Base-by-base conservation (phyloP, 1,140 invertebrate species). In the Drosophila albomicans region DNA sequence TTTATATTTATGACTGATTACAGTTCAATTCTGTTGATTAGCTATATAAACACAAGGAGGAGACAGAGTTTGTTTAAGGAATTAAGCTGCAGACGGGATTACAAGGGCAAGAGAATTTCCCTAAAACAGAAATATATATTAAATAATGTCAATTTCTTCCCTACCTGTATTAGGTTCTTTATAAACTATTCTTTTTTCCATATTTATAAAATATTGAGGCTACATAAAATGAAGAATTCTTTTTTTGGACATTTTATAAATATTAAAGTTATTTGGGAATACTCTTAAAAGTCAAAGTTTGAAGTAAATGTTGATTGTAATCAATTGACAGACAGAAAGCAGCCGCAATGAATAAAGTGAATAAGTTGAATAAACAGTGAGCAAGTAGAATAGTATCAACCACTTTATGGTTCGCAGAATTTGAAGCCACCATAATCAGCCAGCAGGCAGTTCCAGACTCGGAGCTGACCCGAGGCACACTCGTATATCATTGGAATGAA, bases 341-440 rank as follows among this genome's bases (percentile, higher is more conserved):
- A 16, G 46, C 46, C 11, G 2, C 41, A 43, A 43, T 43, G 41
- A 3, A 43, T 43, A 43, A 43, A 51, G 5, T 57, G 41, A 69
- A 49, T 57, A 75, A 58, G 54, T 58, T 51, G 5, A 51, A 25
- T 25, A 70, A 51, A 38, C 58, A 62, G 49, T 73, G 51, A 58
- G 38, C 57, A 49, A 64, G 45, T 45, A n/a, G 4, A 25, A 52
- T 35, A 54, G 25, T 63, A 43, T 69, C 79, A 68, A 86, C 82
- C 82, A 88, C 79, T 82, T 87, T 69, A 69, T 82, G 82, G 56
- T 79, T 48, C 52, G 68, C 2, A 64, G 76, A 71, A 48, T 87
- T 74, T 70, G 61, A 59, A 76, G 64, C 82, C 82, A 79, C 63
- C 70, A 86, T 87, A 88, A 88, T 86, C 84, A 82, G 57, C 41